Conservation (phyloP, 2,797 vertebrate genomes). For the Echeneis naucrates region DNA sequence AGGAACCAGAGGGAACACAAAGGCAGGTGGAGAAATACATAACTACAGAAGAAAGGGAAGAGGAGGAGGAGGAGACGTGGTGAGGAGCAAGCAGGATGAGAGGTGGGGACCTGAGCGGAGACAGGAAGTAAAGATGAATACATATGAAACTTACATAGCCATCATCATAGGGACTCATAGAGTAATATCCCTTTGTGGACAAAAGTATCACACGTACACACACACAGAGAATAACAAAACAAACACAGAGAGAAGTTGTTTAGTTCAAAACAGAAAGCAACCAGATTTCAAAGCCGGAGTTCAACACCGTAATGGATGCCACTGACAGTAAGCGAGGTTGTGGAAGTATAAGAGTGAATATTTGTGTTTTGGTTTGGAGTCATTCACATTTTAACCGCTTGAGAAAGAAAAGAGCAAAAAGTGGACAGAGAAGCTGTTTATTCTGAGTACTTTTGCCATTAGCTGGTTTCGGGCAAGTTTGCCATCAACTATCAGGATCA, state of each 20-base stretch:
- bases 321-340: slow-evolving; percentile 29
- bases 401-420: neutral
- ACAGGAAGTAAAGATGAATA: slow-evolving; percentile 76
- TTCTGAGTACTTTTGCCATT: neutral
- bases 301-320: slow-evolving; percentile 47
- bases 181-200: slow-evolving; percentile 92
- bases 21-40: slow-evolving; percentile 32
- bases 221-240: slow-evolving; percentile 73
- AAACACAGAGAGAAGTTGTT: slow-evolving; percentile 73
- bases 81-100: slow-evolving; percentile 57
- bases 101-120: slow-evolving; percentile 19
- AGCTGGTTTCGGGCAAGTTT: neutral
- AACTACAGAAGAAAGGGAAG: slow-evolving; percentile 6
- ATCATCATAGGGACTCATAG: slow-evolving; percentile 94
- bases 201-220: slow-evolving; percentile 81
- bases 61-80: slow-evolving; percentile 14
- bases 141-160: slow-evolving; percentile 93
- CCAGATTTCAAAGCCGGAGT: slow-evolving; percentile 47
- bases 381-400: neutral
- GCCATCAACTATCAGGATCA: accelerated
- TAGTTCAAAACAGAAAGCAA: slow-evolving; percentile 64
- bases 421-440: neutral
- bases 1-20: slow-evolving; percentile 35
- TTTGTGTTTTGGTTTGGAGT: neutral
- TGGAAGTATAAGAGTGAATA: neutral